These are phyloP conservation scores for Setipinna tenuifilis DNA, from an alignment of 2,797 vertebrate genomes.

Conservation along the genomic window DNA sequence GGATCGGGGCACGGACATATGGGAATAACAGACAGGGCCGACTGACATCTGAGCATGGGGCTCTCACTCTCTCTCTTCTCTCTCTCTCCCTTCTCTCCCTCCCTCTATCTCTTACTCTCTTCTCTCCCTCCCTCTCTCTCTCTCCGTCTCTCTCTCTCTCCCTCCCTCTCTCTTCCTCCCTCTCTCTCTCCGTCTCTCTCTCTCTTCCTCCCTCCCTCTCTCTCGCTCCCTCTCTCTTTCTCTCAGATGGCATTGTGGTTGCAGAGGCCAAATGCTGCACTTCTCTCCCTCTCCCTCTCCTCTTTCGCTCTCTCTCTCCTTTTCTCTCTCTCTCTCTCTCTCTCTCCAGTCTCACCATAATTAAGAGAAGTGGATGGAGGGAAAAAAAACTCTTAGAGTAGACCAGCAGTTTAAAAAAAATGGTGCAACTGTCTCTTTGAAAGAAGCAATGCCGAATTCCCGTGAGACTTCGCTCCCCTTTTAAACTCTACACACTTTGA, in stretches of 20 bases:
- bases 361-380: neutral
- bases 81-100: neutral
- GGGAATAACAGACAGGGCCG: neutral
- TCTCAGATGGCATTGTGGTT: too few species aligned
- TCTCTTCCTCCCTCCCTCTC: too few species aligned
- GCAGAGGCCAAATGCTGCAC: too few species aligned
- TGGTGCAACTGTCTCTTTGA: conserved; percentile 25
- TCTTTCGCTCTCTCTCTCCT: too few species aligned
- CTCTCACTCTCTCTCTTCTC: neutral
- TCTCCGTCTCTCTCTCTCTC: neutral
- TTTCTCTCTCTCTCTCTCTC: too few species aligned
- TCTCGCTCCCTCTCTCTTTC: too few species aligned
- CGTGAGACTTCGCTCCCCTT: neutral
- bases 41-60: neutral
- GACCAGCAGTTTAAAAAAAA: conserved; percentile 1
- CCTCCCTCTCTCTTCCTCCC: neutral
- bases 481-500: neutral
- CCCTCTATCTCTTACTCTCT: neutral
- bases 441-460: neutral
- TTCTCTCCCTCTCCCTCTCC: too few species aligned
- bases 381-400: neutral
- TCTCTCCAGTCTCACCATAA: neutral
- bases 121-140: neutral
- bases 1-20: neutral
- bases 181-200: too few species aligned